Base-by-base conservation (phyloP, 2,888 invertebrate species). In the Agrotis ipsilon region DNA sequence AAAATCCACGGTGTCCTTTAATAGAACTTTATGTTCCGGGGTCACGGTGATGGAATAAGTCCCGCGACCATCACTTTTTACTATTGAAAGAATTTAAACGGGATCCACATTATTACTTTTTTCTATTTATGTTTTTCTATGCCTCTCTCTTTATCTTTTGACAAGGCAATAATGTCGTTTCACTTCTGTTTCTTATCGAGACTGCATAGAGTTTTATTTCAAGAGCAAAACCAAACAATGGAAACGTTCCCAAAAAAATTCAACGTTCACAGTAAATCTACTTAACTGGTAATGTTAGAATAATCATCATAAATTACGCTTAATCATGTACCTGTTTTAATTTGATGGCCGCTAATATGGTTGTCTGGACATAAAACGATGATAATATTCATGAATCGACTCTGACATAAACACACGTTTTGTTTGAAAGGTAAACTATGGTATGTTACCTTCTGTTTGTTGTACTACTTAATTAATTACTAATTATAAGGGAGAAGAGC, bases 291-390 rank as follows among this genome's bases (percentile, higher is more conserved):
- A 82, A 81, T 83, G 84, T 84, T 72, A 80, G 89, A 85, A 88
- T 89, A 90, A 90, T 90, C 90, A 89, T 65, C 89, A 90, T 90
- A 88, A 90, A 90, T 90, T 88, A 90, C 80, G 65, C 80, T 87
- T 90, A 88, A 90, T 89, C 85, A 84, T 88, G 86, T 87, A 86
- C 87, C 88, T 86, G 88, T 87, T 88, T 88, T 85, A 90, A 90
- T 89, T 89, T 90, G 85, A 90, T 87, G 87, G 84, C 85, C 86
- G 84, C 75, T 90, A 89, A 90, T 90, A 84, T 84, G 84, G 82
- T 85, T 83, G 83, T 86, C 86, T 81, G 80, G 14, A 81, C 80
- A 82, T 84, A 85, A 83, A 76, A 63, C 24, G 27, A 18, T 59
- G 69, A 79, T 70, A 57, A 66, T 83, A 68, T 75, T 72, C 68